Conservation (phyloP, 1,140 invertebrate genomes). For the Lasioglossum baleicum region DNA sequence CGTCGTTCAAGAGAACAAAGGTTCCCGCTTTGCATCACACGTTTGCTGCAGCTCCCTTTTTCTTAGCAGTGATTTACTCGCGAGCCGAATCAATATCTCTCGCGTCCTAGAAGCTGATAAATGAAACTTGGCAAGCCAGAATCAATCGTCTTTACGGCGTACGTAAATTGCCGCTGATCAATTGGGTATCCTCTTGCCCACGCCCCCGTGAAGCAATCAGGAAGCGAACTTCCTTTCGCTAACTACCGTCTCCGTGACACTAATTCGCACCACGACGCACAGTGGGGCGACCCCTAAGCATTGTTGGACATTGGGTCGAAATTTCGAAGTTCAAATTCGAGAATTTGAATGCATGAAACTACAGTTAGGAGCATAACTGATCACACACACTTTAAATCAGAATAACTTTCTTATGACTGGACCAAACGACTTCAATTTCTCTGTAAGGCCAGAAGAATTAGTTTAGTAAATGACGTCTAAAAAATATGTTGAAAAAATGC, state of each 20-base stretch:
- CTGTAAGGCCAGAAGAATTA: too few relatives aligned
- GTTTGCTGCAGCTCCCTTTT: constrained; percentile 1
- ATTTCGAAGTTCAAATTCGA: too few relatives aligned
- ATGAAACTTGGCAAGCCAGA: background rate
- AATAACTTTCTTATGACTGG: too few relatives aligned
- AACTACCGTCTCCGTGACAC: background rate
- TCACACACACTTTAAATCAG: too few relatives aligned
- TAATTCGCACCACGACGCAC: background rate
- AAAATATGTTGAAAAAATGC: too few relatives aligned
- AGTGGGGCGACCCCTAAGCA: too few relatives aligned
- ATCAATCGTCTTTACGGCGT: background rate
- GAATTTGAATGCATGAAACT: too few relatives aligned
- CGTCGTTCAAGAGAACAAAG: background rate
- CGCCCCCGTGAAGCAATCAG: background rate
- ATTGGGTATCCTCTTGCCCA: constrained; percentile 11
- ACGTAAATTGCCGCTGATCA: background rate
- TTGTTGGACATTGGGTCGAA: too few relatives aligned
- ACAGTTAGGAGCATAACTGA: too few relatives aligned
- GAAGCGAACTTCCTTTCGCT: constrained; percentile 15
- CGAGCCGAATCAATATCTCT: background rate
- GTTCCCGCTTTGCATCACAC: background rate
- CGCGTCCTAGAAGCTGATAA: background rate
- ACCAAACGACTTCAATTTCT: too few relatives aligned
- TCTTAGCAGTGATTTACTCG: background rate
- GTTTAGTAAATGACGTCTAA: too few relatives aligned